Evolutionary conservation across 1,140 invertebrate genomes (phyloP).

Genomic region (Anadara kagoshimensis): DNA sequence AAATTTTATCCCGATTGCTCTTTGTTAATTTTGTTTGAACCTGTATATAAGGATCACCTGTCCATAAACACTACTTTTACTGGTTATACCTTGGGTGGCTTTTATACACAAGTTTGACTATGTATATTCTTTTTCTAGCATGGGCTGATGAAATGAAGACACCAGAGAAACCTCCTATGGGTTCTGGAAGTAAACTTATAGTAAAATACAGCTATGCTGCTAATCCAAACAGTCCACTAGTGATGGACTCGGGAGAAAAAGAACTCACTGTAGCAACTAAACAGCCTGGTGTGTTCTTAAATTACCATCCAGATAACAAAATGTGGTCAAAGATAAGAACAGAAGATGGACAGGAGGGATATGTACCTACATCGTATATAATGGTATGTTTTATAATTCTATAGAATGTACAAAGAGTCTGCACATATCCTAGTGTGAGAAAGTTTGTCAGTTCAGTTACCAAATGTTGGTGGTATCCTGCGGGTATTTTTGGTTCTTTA

Average conservation of each 20-base stretch:
- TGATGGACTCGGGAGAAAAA: slow-evolving; percentile 20
- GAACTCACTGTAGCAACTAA: slow-evolving; percentile 45
- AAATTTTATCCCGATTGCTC: no score
- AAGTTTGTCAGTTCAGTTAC: no score
- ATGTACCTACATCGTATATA: slow-evolving; percentile 51
- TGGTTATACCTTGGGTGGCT: no score
- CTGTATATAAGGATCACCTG: no score
- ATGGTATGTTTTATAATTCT: slow-evolving; percentile 40
- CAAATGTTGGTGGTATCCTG: no score
- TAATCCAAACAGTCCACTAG: slow-evolving; percentile 47
- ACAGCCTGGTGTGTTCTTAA: slow-evolving; percentile 40
- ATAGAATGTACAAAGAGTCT: background rate
- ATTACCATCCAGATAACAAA: slow-evolving; percentile 40
- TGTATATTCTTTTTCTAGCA: slow-evolving; percentile 2
- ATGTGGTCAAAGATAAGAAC: slow-evolving; percentile 48
- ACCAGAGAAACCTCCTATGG: slow-evolving; percentile 2
- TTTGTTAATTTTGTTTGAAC: no score
- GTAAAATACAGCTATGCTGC: slow-evolving; percentile 56
- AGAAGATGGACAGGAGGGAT: slow-evolving; percentile 39
- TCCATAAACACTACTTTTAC: no score
- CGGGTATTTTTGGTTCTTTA: no score
- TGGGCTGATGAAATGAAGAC: slow-evolving; percentile 19
- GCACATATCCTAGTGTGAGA: no score
- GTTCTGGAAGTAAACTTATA: slow-evolving; percentile 30
- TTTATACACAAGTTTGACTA: no score